Base-by-base conservation (phyloP, 2,113 vertebrate genomes). In the Rhinolophus sinicus region DNA sequence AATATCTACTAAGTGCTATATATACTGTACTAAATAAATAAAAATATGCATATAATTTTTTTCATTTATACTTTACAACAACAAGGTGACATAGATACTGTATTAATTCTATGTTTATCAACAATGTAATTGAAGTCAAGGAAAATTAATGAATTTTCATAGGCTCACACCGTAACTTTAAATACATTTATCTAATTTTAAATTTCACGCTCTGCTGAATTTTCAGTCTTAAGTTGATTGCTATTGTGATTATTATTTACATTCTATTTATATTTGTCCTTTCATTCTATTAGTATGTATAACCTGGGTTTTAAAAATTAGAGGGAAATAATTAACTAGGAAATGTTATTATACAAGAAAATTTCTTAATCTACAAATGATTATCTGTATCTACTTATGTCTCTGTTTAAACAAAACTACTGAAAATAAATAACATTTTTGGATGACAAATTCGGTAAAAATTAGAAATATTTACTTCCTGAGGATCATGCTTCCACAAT, bases 361-460 rank as follows among this genome's bases (percentile, higher is more conserved):
- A 50, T 2, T 72, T 62, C 47, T 93, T 90, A 62, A 81, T 72
- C 33, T 38, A 33, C 24, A 73, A 65, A 82, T 3, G 52, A 21
- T 56, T n/a, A 52, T 64, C 24, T 72, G 3, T 85, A 33, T 87
- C 88, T 13, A 86, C 5, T 73, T 21, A 26, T 56, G 21, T 26
- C 10, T 56, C 40, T 95, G 11, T 35, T 82, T 90, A 80, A 73
- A 88, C 10, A 95, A 90, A 87, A 96, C 24, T 19, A n/a, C 12
- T 33, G 38, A 73, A 33, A 14, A 38, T 80, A 84, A 89, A 89
- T 3, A 76, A 83, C 14, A 88, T 54, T 84, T 62, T 70, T 4
- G 35, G 7, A 70, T 83, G 15, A 3, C 24, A 77, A 87, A 52
- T 83, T 89, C 67, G 40, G 9, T 33, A 77, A 14, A 58, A 50